Evolutionary conservation across 2,113 vertebrate species (phyloP), one percentile per base, ranked within the genome.

Genomic region (Hemibates koningsi): DNA sequence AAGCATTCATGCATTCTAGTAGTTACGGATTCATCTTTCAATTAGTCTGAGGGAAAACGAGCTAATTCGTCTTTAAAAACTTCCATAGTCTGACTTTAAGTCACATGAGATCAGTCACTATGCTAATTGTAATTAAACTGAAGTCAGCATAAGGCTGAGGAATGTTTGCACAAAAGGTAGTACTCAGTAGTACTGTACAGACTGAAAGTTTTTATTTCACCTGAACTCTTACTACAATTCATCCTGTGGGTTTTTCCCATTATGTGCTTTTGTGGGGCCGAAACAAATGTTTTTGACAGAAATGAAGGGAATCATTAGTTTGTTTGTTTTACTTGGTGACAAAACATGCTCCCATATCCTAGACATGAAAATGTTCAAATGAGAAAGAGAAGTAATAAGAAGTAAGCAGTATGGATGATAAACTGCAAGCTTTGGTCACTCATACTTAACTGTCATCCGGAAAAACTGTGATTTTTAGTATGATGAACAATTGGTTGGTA

Each of bases 401-500:
- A 13, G 52, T 29, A n/a, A 43, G 10, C 17, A 16, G 32, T 29
- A 38, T 11, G 21, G 50, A 29, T 6, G 11, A 24, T 78, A 17
- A 92, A 68, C 32, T 50, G 63, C 63, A 82, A 85, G 66, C 61
- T 85, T 76, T 73, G 82, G 83, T 87, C 88, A 81, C 83, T 89
- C 59, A 10, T 71, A 82, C 79, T 85, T 89, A 76, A 85, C 83
- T 94, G 90, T 96, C 91, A 95, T 96, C 95, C 90, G 93, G 90
- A 91, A 85, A 93, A 96, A 95, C 94, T 96, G 94, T 96, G 95
- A 96, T 93, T 88, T 88, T 94, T 84, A 88, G 68, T 82, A 81
- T 85, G 86, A 84, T 80, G 54, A 86, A 86, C 24, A 78, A 71
- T 43, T 73, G 45, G 81, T 91, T 87, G 90, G 86, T 84, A 89